Base-by-base conservation (phyloP, 2,113 vertebrate species). In the Octodon degus region DNA sequence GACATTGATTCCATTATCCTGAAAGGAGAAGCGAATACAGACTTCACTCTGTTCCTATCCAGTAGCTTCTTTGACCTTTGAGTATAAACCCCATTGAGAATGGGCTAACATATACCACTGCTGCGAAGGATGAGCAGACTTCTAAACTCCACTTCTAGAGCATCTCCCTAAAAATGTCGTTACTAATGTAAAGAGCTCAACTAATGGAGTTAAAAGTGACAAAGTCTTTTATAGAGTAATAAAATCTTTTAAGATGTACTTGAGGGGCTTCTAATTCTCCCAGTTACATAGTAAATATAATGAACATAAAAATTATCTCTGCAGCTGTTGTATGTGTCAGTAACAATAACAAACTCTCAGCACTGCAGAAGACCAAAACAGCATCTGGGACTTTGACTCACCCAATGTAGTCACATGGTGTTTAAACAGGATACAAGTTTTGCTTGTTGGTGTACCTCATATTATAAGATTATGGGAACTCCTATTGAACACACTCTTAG, bases 291-390 rank as follows among this genome's bases (percentile, higher is more conserved):
- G 97, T 98, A 98, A 98, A 98, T 98, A 98, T 98, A 98, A 98
- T 98, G 97, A 98, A 98, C 34, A 9, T 96, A 98, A 98, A 98
- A 98, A 98, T 98, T 97, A 98, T 98, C 98, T 97, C 97, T 98
- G 98, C 98, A 98, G 98, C 98, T 98, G 98, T 97, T 98, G 94
- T 93, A 62, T 95, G 74, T 98, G 97, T 98, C 98, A 97, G 96
- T 98, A 98, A 98, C 97, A 98, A 98, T 98, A 98, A 98, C 97
- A 98, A 98, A 98, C 96, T 97, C 98, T 97, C 96, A 95, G 94
- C 90, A 96, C 10, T 24, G 68, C 95, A 94, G 72, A 97, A 90
- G 95, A 98, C 95, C 68, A 96, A 97, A 98, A 98, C 97, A 98
- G 91, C 98, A 98, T 98, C 97, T 98, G 98, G 97, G 97, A 97